These are phyloP conservation scores for Metacarcinus magister DNA, from an alignment of 2,888 invertebrate genomes.

Conservation along the genomic window DNA sequence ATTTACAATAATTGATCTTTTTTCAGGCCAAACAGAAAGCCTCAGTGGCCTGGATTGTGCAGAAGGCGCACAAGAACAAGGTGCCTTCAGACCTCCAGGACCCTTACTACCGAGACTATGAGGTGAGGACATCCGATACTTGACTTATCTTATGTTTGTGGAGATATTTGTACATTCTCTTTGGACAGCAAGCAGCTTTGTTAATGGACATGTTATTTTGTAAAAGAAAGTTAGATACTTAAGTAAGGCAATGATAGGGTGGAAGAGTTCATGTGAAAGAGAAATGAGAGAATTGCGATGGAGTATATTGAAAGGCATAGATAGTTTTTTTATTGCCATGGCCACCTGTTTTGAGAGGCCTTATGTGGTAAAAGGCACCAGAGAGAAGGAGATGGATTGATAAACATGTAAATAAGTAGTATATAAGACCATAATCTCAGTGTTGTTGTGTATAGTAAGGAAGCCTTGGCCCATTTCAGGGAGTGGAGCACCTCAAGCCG, in stretches of 20 bases:
- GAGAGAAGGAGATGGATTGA: neutral
- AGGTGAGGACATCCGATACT: constrained; percentile 87
- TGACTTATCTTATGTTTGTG: neutral
- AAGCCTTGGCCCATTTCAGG: constrained; percentile 86
- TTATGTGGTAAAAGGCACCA: neutral
- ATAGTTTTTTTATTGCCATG: neutral
- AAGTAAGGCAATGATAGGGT: neutral
- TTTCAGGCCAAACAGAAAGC: constrained; percentile 85
- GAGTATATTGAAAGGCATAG: neutral
- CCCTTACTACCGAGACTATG: constrained; percentile 97
- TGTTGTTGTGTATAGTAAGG: neutral
- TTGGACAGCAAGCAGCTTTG: neutral
- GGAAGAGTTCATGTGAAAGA: neutral
- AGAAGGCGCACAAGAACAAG: constrained; percentile 97
- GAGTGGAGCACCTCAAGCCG: constrained; percentile 96
- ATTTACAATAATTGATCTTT: neutral
- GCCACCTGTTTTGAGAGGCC: neutral
- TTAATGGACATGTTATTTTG: neutral
- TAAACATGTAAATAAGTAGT: neutral
- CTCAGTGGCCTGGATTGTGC: constrained; percentile 97
- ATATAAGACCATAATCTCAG: neutral
- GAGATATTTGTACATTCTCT: neutral
- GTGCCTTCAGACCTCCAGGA: constrained; percentile 96
- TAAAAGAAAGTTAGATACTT: neutral
- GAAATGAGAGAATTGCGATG: neutral